Conservation (phyloP, 1,140 invertebrate genomes). For the Drosophila ogumai region DNA sequence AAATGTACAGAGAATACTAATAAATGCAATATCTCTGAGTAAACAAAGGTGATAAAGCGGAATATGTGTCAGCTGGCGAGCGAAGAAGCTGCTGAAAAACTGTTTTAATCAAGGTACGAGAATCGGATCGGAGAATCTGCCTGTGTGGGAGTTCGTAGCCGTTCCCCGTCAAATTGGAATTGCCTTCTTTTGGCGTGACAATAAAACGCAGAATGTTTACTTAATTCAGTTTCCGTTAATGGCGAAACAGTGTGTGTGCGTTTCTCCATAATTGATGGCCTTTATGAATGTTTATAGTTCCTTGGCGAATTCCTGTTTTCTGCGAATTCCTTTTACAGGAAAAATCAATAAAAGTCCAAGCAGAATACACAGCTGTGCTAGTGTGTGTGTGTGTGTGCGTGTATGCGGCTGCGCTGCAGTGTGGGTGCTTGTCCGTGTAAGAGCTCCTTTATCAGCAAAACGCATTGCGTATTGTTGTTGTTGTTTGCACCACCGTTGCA, state of each 20-base stretch:
- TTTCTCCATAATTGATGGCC: slow-evolving; percentile 11
- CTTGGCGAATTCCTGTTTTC: slow-evolving; percentile 22
- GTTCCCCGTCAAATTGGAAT: slow-evolving; percentile 56
- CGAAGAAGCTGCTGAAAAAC: slow-evolving; percentile 50
- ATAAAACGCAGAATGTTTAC: slow-evolving; percentile 55
- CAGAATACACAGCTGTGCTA: slow-evolving; percentile 41
- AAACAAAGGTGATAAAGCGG: slow-evolving; percentile 64
- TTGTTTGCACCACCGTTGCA: slow-evolving; percentile 26
- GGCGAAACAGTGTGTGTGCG: background rate
- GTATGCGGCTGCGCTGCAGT: slow-evolving; percentile 50
- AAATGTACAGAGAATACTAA: slow-evolving; percentile 52
- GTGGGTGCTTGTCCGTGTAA: slow-evolving; percentile 9
- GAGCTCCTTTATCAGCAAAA: slow-evolving; percentile 68
- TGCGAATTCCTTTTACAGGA: slow-evolving; percentile 70
- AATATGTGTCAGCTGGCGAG: slow-evolving; percentile 46
- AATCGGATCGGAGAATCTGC: slow-evolving; percentile 33
- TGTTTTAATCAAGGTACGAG: slow-evolving; percentile 61
- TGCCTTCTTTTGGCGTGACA: slow-evolving; percentile 50
- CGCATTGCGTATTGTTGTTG: slow-evolving; percentile 21
- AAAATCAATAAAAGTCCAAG: slow-evolving; percentile 79
- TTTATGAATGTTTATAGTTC: slow-evolving; percentile 11
- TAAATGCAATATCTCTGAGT: slow-evolving; percentile 50
- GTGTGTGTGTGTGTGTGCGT: slow-evolving; percentile 19
- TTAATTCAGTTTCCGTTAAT: slow-evolving; percentile 17
- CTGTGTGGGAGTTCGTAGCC: slow-evolving; percentile 65